Evolutionary conservation across 1,140 invertebrate species (phyloP), one percentile per base, ranked within the genome.

Genomic region (Pseudomyrmex gracilis): DNA sequence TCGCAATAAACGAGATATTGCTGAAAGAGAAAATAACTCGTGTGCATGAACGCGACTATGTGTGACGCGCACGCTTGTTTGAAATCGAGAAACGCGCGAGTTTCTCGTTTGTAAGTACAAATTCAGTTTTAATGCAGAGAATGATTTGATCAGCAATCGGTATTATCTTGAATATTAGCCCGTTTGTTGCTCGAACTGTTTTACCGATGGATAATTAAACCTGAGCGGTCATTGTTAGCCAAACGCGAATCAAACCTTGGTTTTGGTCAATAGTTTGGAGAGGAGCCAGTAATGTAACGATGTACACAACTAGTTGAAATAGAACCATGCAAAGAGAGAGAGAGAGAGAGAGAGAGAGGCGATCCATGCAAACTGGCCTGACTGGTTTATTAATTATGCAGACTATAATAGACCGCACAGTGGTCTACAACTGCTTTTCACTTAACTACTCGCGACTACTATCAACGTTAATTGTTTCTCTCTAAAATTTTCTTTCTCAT

Each of bases 181-280:
- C 2, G 15, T n/a, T 15, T n/a, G 7, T 12, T 9, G 10, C 1
- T 34, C 24, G 5, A 34, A 49, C 76, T 80, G 76, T 71, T 80
- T 80, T 80, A 71, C 24, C 76, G 55, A 58, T 20, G 2, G 66
- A 58, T 45, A 70, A 47, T 53, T 12, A 7, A 8, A n/a, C 7
- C 43, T 12, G 45, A 24, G 34, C 7, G 5, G 1, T 34, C 5
- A 34, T 34, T 34, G 34, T 34, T 34, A 0, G 34, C 7, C 7
- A 34, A 34, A 5, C 34, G 34, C 34, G 5, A 34, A 0, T 34
- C 7, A 34, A 34, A 34, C 34, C 34, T 34, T 34, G 34, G 5
- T 34, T 5, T 34, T 34, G 34, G 5, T 5, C 34, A 34, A 34
- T 34, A 34, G 5, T 34, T 34, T 34, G 5, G 34, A 34, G 7